Percentiles rank a stretch among this genome's conserved stretches.
Conservation (phyloP, 2,888 invertebrate genomes). For the Drosophila neotestacea region DNA sequence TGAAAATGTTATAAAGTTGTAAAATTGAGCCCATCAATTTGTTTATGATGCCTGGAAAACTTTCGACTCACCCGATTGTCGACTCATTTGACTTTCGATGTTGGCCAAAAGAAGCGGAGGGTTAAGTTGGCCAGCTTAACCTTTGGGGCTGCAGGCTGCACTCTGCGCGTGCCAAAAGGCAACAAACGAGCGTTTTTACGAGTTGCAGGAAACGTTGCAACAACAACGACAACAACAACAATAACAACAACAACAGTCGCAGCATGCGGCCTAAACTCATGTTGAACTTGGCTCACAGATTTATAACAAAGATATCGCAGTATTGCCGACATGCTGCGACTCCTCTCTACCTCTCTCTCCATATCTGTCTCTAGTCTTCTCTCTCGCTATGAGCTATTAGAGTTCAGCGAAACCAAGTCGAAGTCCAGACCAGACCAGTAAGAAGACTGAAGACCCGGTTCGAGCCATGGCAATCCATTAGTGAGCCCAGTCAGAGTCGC, state of each 20-base stretch:
- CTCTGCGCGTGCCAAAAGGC: slow-evolving; percentile 80
- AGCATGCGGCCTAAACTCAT: slow-evolving; percentile 70
- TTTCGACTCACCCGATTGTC: slow-evolving; percentile 27
- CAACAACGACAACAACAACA: slow-evolving; percentile 32
- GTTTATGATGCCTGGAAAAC: slow-evolving; percentile 46
- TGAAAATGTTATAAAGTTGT: slow-evolving; percentile 59
- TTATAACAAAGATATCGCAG: slow-evolving; percentile 84
- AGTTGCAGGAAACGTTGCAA: slow-evolving; percentile 64
- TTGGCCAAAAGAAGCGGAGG: slow-evolving; percentile 34
- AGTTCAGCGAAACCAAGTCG: slow-evolving; percentile 75
- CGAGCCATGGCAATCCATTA: slow-evolving; percentile 73
- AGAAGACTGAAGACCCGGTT: slow-evolving; percentile 48
- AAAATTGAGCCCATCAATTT: slow-evolving; percentile 65
- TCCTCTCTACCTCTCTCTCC: slow-evolving; percentile 15
- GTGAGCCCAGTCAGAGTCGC: slow-evolving; percentile 45
- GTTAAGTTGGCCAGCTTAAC: slow-evolving; percentile 75
- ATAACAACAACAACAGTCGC: slow-evolving; percentile 63
- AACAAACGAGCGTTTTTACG: slow-evolving; percentile 80
- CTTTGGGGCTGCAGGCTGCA: slow-evolving; percentile 56
- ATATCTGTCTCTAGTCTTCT: not conserved
- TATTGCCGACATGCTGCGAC: slow-evolving; percentile 77
- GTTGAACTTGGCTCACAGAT: slow-evolving; percentile 81
- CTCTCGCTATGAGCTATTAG: slow-evolving; percentile 77
- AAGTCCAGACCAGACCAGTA: slow-evolving; percentile 28
- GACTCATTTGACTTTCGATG: slow-evolving; percentile 12